Percentiles rank a stretch among this genome's conserved stretches.
Evolutionary conservation across 2,888 invertebrate species (phyloP).

Genomic region (Dastarcus helophoroides): DNA sequence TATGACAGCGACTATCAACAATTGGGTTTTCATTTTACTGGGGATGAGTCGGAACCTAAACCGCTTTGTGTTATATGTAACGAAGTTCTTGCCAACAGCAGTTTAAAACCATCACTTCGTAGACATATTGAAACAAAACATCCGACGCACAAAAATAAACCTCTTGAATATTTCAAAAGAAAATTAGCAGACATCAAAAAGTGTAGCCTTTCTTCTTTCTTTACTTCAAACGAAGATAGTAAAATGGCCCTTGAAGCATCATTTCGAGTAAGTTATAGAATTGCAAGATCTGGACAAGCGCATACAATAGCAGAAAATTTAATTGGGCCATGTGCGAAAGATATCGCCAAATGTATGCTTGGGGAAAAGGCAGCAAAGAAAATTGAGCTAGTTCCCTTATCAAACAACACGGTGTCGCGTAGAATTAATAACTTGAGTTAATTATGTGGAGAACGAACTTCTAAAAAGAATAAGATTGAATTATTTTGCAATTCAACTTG

Average conservation of each 20-base stretch:
- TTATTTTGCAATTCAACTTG: conserved; percentile 22
- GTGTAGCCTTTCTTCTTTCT: too few species aligned
- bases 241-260: conserved; percentile 23
- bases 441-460: conserved; percentile 22
- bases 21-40: too few species aligned
- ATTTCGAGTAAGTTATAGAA: conserved; percentile 20
- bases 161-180: too few species aligned
- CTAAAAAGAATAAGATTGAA: conserved; percentile 8
- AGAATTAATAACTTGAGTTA: conserved; percentile 25
- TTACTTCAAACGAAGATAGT: too few species aligned
- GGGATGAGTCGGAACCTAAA: too few species aligned
- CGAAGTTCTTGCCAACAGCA: too few species aligned
- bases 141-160: too few species aligned
- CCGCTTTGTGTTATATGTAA: too few species aligned
- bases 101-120: too few species aligned
- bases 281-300: conserved; percentile 15
- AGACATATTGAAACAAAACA: too few species aligned
- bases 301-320: conserved; percentile 25
- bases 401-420: conserved; percentile 25
- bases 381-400: conserved; percentile 23
- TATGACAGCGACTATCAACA: too few species aligned
- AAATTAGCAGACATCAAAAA: too few species aligned
- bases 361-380: conserved; percentile 25
- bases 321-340: conserved; percentile 16
- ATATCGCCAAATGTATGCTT: conserved; percentile 22